Conservation (phyloP, 1,140 invertebrate species). For the Zaprionus africanus region DNA sequence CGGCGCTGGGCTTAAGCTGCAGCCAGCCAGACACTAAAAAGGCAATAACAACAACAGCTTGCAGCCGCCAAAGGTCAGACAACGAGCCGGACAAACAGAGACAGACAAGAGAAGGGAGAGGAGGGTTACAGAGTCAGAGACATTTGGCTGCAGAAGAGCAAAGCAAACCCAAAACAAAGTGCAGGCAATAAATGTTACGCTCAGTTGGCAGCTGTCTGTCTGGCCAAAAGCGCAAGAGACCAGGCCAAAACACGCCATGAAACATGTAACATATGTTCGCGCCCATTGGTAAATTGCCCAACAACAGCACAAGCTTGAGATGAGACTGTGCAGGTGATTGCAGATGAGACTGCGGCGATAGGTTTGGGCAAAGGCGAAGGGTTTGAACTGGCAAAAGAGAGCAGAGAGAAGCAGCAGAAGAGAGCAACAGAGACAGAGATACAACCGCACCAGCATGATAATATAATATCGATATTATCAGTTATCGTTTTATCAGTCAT, state of each 20-base stretch:
- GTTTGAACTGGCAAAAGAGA: neutral
- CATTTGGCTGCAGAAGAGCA: slow-evolving; percentile 35
- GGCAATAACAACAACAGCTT: slow-evolving; percentile 34
- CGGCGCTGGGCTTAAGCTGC: slow-evolving; percentile 27
- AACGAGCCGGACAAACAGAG: slow-evolving; percentile 30
- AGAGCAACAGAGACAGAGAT: neutral
- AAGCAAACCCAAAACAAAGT: slow-evolving; percentile 13
- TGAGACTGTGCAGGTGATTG: neutral
- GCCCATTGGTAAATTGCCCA: slow-evolving; percentile 45
- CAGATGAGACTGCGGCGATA: neutral
- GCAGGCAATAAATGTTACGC: slow-evolving; percentile 42
- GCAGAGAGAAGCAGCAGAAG: neutral
- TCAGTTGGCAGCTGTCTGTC: slow-evolving; percentile 70
- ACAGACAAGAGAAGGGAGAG: slow-evolving; percentile 1
- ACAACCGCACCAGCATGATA: too few species aligned
- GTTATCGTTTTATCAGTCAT: neutral
- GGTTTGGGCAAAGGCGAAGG: neutral
- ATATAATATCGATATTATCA: neutral
- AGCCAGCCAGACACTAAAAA: slow-evolving; percentile 44
- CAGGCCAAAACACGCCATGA: slow-evolving; percentile 49
- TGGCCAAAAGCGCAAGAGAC: slow-evolving; percentile 35
- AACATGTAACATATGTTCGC: slow-evolving; percentile 47
- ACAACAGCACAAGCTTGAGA: slow-evolving; percentile 11
- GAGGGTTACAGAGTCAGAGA: slow-evolving; percentile 12
- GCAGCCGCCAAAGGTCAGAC: slow-evolving; percentile 61